These are phyloP conservation scores for Gallinago jamesoni DNA, from an alignment of 2,113 vertebrate species.

Conservation along the genomic window DNA sequence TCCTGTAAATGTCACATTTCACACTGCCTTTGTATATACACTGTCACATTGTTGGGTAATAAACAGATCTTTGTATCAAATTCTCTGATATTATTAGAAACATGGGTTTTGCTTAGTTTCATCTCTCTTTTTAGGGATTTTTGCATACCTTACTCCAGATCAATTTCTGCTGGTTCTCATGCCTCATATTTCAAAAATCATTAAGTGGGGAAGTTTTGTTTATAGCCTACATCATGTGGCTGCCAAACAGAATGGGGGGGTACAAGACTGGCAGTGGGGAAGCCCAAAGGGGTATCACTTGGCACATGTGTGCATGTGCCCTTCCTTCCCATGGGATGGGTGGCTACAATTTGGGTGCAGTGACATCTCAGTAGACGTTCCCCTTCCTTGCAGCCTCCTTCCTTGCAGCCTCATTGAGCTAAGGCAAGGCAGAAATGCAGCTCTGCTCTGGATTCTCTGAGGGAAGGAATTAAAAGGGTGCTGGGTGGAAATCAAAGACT, in stretches of 20 bases:
- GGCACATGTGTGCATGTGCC: not conserved
- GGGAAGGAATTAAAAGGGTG: not conserved
- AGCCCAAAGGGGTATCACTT: not conserved
- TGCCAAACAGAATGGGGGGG: not conserved
- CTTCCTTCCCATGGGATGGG: not conserved
- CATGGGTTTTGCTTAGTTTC: not conserved
- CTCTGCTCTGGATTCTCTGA: not conserved
- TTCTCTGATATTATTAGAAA: not conserved
- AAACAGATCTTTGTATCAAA: slow-evolving; percentile 64
- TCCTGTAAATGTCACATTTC: slow-evolving; percentile 64
- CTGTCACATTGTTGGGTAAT: slow-evolving; percentile 69
- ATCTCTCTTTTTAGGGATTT: not conserved
- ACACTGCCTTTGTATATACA: slow-evolving; percentile 59
- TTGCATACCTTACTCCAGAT: not conserved
- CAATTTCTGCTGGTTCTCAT: not conserved
- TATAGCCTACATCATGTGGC: not conserved
- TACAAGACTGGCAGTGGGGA: too few species aligned
- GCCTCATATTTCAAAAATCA: not conserved
- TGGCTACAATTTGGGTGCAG: not conserved
- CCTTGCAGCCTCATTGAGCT: not conserved
- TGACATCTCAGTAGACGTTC: not conserved
- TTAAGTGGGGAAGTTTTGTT: not conserved
- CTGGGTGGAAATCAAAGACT: not conserved
- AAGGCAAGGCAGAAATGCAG: not conserved
- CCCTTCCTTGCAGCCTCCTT: not conserved